These are phyloP conservation scores for Istiophorus platypterus DNA, from an alignment of 2,113 vertebrate genomes.

Conservation along the genomic window DNA sequence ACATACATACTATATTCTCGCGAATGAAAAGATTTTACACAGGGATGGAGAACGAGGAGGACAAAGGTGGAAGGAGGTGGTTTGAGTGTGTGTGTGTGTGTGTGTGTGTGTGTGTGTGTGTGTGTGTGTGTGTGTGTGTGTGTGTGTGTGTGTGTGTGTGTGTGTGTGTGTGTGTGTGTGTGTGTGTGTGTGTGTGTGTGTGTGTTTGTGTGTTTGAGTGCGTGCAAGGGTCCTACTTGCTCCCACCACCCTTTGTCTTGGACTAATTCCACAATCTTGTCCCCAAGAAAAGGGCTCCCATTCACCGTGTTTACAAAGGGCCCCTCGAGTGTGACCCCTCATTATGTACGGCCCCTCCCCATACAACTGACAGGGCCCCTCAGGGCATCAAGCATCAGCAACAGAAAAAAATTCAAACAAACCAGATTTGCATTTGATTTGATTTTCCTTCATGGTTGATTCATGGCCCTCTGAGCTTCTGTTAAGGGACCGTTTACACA, in stretches of 20 bases:
- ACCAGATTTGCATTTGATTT: slow-evolving; percentile 83
- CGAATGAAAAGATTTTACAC: slow-evolving; percentile 18
- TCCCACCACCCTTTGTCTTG: slow-evolving; percentile 80
- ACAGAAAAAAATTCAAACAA: slow-evolving; percentile 69
- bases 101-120: slow-evolving; percentile 1
- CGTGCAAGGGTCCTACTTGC: slow-evolving; percentile 33
- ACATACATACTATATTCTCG: neutral
- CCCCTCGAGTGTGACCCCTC: slow-evolving; percentile 77
- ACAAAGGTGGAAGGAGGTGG: slow-evolving; percentile 26
- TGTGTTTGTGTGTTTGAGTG: neutral
- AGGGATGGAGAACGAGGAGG: slow-evolving; percentile 21
- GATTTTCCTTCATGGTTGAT: slow-evolving; percentile 83
- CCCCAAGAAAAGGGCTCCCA: slow-evolving; percentile 74
- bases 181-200: neutral
- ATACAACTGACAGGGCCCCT: slow-evolving; percentile 77
- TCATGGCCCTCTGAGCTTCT: slow-evolving; percentile 71
- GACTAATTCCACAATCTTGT: slow-evolving; percentile 81
- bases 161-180: too few species aligned
- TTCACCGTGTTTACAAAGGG: slow-evolving; percentile 76
- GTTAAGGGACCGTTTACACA: slow-evolving; percentile 62
- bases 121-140: too few species aligned
- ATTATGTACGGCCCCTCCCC: slow-evolving; percentile 80
- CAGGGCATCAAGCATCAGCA: slow-evolving; percentile 72
- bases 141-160: too few species aligned
- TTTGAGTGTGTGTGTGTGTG: slow-evolving; percentile 1